A percentile compares a stretch with the other conserved stretches of the same genome.
These are phyloP conservation scores for Antechinus flavipes DNA, from an alignment of 2,113 vertebrate genomes.

Conservation along the genomic window DNA sequence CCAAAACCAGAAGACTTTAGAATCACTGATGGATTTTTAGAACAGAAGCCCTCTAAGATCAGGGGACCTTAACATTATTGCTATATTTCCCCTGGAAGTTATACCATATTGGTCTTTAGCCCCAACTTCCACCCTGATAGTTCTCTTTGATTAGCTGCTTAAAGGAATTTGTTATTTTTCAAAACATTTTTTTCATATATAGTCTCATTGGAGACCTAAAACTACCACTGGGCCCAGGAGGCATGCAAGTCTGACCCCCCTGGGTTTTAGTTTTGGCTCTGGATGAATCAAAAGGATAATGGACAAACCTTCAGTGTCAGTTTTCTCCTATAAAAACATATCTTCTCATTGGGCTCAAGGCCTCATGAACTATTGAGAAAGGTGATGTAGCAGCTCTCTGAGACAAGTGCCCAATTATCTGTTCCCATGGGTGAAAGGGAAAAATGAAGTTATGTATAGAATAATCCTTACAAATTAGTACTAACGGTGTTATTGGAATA, in stretches of 20 bases:
- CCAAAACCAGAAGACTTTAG: no score
- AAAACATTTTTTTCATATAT: not conserved
- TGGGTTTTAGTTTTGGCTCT: not conserved
- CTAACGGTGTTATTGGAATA: no score
- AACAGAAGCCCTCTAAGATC: no score
- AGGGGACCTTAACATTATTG: no score
- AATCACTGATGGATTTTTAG: no score
- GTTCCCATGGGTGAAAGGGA: no score
- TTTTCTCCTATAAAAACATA: not conserved
- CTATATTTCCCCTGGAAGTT: no score
- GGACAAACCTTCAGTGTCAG: not conserved
- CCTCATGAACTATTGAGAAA: not conserved
- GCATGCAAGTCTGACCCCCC: not conserved
- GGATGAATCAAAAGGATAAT: not conserved
- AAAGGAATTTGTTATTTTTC: not conserved
- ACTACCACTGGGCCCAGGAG: not conserved
- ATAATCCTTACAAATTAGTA: no score
- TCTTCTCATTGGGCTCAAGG: not conserved
- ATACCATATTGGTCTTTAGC: no score
- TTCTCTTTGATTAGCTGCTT: not conserved
- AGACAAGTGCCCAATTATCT: no score
- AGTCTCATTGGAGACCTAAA: not conserved
- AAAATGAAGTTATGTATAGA: no score
- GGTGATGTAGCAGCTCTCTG: not conserved
- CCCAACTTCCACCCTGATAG: not conserved